Evolutionary conservation across 2,888 invertebrate genomes (phyloP).

Genomic region (Hermaeophaga mercurialis): DNA sequence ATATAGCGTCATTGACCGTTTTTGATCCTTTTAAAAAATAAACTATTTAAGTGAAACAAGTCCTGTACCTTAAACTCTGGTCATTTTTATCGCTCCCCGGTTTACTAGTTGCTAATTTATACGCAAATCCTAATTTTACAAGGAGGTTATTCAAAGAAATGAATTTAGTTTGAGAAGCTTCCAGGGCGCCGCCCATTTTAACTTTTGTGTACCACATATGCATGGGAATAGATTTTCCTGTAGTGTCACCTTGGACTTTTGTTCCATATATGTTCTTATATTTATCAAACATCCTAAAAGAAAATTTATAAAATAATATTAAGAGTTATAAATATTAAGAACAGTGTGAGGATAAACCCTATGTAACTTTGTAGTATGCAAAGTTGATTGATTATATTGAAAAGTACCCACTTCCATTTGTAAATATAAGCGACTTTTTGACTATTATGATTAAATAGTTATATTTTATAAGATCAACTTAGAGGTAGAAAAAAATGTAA

Average conservation of each 20-base stretch:
- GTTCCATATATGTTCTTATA: slow-evolving; percentile 63
- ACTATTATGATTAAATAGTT: no score
- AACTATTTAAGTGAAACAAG: no score
- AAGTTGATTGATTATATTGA: no score
- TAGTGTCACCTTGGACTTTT: slow-evolving; percentile 50
- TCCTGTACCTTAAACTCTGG: neutral
- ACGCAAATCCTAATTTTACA: slow-evolving; percentile 64
- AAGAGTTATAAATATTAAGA: no score
- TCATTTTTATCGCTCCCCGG: neutral
- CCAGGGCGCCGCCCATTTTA: slow-evolving; percentile 67
- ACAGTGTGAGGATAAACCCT: no score
- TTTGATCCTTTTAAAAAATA: no score
- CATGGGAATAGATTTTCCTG: slow-evolving; percentile 36
- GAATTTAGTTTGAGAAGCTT: slow-evolving; percentile 67
- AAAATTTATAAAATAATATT: neutral
- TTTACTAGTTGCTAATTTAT: slow-evolving; percentile 21
- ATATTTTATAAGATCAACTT: no score
- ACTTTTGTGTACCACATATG: slow-evolving; percentile 60
- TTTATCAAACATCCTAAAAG: slow-evolving; percentile 55
- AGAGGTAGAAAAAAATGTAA: no score
- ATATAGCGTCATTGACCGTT: no score
- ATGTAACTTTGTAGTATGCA: no score
- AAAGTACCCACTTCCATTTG: no score
- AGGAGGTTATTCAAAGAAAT: slow-evolving; percentile 70
- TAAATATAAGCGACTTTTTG: no score